Base-by-base conservation (phyloP, 2,113 vertebrate genomes). In the Orthonyx spaldingii region DNA sequence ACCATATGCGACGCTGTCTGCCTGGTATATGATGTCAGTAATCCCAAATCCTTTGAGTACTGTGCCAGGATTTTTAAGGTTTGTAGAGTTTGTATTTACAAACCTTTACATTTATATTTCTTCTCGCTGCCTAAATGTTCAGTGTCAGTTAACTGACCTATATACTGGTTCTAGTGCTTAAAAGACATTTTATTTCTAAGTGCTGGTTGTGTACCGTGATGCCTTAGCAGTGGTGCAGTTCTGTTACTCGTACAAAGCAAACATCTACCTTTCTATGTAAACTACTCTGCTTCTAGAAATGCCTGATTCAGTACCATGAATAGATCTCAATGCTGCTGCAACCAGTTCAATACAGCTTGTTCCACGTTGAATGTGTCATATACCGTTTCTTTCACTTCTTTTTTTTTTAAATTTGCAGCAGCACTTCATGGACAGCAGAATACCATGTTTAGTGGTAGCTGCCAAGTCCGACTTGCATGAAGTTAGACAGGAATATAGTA, bases 21-120 rank as follows among this genome's bases (percentile, higher is more conserved):
- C 96, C 97, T 99, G 95, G 98, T 99, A 5, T 99, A 99, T 81
- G 99, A 99, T 93, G 92, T 99, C 98, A 99, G 98, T 97, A 98
- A 99, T 84, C 98, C 99, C 2, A 98, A 97, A 89, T 99, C 99
- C 55, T 99, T 99, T 97, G 99, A 99, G 87, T 99, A 99, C 98
- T 99, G 99, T 87, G 98, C 98, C 96, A 99, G 98, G 97, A 98
- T 99, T 92, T 99, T 99, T 98, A 99, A 99, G 99, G 99, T 99
- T 98, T 96, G 98, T 97, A 84, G 91, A 55, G 93, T 33, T 94
- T 91, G 20, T 59, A 16, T 63, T 23, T 52, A 46, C 42, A 64
- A 68, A 77, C 47, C 16, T 92, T 66, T 64, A 24, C 22, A 18
- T 55, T 76, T 72, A 13, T 41, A 1, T 71, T 60, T 91, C 19